phyloP scores from a whole-genome alignment of 1,140 invertebrate genomes.

The Apis cerana region DNA sequence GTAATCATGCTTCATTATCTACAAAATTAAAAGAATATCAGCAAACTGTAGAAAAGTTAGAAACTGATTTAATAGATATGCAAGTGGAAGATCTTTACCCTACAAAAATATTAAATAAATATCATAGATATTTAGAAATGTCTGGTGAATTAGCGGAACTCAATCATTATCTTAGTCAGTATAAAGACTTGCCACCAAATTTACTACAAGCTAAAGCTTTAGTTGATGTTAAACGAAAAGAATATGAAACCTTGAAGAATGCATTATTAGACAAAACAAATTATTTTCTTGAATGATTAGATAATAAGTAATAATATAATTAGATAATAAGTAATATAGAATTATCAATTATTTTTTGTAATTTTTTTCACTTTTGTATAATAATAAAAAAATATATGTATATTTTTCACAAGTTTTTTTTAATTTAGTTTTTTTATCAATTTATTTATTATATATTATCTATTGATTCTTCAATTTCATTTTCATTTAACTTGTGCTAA shows the following conservation, averaged over 20 bases:
- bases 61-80: constrained; percentile 63
- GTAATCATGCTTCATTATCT: constrained; percentile 61
- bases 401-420: constrained; percentile 30
- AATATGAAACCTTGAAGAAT: constrained; percentile 64
- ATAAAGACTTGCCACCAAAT: constrained; percentile 73
- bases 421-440: constrained; percentile 88
- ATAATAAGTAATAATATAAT: constrained; percentile 6
- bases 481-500: constrained; percentile 84
- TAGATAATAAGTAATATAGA: constrained; percentile 14
- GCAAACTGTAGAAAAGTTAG: constrained; percentile 62
- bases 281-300: constrained; percentile 8
- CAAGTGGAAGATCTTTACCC: constrained; percentile 64
- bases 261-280: constrained; percentile 44
- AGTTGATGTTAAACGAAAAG: constrained; percentile 68
- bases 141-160: constrained; percentile 64
- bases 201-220: constrained; percentile 73
- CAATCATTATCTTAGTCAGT: constrained; percentile 65
- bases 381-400: constrained; percentile 20
- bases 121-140: constrained; percentile 64
- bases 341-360: constrained; percentile 28
- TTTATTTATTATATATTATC: constrained; percentile 93
- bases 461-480: constrained; percentile 96
- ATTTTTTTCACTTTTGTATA: constrained; percentile 27
- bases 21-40: constrained; percentile 71
- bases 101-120: constrained; percentile 67